Conservation (phyloP, 2,888 invertebrate genomes). For the Eupithecia subumbrata region DNA sequence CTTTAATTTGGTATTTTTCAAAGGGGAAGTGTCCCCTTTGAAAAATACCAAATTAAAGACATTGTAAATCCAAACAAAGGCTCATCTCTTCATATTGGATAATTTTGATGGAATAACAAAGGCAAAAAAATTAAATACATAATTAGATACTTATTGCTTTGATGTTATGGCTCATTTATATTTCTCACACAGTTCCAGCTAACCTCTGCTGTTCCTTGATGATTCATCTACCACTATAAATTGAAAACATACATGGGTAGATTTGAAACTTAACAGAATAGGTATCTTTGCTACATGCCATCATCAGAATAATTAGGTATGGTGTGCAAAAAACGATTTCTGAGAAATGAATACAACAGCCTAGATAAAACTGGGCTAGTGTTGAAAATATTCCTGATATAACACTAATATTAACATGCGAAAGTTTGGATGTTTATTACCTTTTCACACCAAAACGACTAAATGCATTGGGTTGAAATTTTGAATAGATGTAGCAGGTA, state of each 20-base stretch:
- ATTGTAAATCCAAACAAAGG: background rate
- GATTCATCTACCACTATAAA: slow-evolving; percentile 25
- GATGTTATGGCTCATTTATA: slow-evolving; percentile 28
- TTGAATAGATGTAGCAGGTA: background rate
- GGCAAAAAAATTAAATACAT: slow-evolving; percentile 10
- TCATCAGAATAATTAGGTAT: background rate
- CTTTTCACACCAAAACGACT: background rate
- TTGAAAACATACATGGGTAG: slow-evolving; percentile 20
- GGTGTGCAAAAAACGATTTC: slow-evolving; percentile 10
- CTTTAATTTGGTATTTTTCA: background rate
- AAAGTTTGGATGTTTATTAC: background rate
- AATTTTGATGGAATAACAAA: background rate
- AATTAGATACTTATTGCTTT: slow-evolving; percentile 13
- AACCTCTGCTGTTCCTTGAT: slow-evolving; percentile 10
- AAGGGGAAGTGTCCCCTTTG: slow-evolving; percentile 21
- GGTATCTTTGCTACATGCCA: slow-evolving; percentile 5
- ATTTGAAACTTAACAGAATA: slow-evolving; percentile 8
- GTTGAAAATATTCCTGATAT: background rate
- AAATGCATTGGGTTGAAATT: background rate
- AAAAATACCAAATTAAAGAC: background rate
- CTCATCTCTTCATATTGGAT: background rate
- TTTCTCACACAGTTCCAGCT: slow-evolving; percentile 22
- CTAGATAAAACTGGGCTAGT: background rate
- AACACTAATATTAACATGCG: background rate
- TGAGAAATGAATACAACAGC: background rate